Evolutionary conservation across 2,888 invertebrate species (phyloP).

Genomic region (Euzetes globulus): DNA sequence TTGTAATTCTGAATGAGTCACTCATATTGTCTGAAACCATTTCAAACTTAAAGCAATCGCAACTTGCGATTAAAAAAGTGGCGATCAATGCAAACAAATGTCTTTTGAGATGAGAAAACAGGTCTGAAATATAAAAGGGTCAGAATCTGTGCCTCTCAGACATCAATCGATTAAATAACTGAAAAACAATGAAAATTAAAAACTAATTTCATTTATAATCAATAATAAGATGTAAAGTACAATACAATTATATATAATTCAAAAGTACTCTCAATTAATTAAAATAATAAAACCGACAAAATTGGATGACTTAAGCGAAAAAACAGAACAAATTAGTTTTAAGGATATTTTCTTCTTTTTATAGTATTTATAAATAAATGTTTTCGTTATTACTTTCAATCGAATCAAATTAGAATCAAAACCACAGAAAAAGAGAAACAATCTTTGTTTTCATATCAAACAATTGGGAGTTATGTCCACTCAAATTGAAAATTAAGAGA

Average conservation of each 20-base stretch:
- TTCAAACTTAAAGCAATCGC: no score
- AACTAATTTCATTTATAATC: constrained; percentile 1
- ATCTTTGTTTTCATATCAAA: background rate
- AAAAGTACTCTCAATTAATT: constrained; percentile 3
- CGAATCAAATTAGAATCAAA: background rate
- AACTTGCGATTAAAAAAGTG: no score
- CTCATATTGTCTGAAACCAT: no score
- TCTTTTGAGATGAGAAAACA: no score
- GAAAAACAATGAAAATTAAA: background rate
- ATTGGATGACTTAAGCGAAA: background rate
- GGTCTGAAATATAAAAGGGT: no score
- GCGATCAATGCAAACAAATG: no score
- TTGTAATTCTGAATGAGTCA: no score
- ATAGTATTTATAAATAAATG: background rate
- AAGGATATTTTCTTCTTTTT: background rate
- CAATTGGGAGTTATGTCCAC: background rate
- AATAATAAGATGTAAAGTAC: constrained; percentile 6
- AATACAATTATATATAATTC: background rate
- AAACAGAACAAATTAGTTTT: background rate
- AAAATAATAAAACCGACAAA: background rate
- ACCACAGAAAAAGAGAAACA: background rate
- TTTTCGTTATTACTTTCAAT: background rate
- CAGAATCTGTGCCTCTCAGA: no score
- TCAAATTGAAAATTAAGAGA: background rate
- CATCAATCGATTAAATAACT: no score